Evolutionary conservation across 2,888 invertebrate genomes (phyloP).

Genomic region (Rhingia campestris): DNA sequence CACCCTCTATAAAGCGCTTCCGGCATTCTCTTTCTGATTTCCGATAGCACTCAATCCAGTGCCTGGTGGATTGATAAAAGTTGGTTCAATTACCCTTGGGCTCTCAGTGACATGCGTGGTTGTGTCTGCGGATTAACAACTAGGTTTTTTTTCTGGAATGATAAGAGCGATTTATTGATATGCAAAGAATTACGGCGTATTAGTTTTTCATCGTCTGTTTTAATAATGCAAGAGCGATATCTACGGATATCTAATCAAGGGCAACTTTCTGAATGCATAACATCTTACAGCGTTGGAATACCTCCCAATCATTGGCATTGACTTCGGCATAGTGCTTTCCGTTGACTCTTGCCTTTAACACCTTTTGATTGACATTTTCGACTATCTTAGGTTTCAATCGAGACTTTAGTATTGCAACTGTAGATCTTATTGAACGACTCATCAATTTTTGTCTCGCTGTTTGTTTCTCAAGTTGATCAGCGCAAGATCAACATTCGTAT

Average conservation of each 20-base stretch:
- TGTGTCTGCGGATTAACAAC: constrained; percentile 6
- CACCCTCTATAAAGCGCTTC: no score
- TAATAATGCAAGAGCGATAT: neutral
- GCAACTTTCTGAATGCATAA: no score
- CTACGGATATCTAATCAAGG: no score
- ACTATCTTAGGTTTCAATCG: neutral
- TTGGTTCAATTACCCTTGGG: neutral
- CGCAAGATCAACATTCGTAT: neutral
- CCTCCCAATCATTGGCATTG: no score
- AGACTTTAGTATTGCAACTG: neutral
- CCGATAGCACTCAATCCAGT: neutral
- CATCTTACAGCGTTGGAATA: no score
- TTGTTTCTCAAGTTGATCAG: constrained; percentile 9
- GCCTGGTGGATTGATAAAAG: neutral
- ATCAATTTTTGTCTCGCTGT: neutral
- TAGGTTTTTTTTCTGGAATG: constrained; percentile 1
- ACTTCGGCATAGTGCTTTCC: no score
- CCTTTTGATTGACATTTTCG: no score
- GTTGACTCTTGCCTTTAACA: no score
- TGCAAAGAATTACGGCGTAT: constrained; percentile 2
- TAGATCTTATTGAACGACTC: neutral
- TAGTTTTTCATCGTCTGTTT: neutral
- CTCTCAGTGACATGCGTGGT: neutral
- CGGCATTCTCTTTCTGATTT: neutral
- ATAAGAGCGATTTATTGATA: constrained; percentile 13